Conservation (phyloP, 2,888 invertebrate species). For the Zaprionus obscuricornis region DNA sequence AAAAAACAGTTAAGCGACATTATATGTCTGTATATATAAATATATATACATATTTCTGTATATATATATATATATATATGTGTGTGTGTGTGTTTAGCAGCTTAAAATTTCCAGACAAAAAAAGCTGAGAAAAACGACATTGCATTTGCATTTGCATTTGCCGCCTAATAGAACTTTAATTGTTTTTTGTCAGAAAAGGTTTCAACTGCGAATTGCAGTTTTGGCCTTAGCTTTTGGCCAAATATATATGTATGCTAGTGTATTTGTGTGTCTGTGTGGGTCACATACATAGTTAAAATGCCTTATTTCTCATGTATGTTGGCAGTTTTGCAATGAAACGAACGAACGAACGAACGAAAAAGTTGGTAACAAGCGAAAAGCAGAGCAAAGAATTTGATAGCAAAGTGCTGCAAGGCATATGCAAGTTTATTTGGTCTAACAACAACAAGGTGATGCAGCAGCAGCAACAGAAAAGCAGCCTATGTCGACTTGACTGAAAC, state of each 20-base stretch:
- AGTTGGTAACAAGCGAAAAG: constrained; percentile 8
- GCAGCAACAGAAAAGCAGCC: too few relatives aligned
- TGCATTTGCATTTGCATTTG: constrained; percentile 67
- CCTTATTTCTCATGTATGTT: constrained; percentile 18
- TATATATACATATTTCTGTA: constrained; percentile 1
- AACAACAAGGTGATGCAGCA: neutral
- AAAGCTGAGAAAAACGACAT: constrained; percentile 33
- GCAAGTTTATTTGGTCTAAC: constrained; percentile 55
- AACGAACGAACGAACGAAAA: constrained; percentile 15
- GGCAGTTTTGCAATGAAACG: too few relatives aligned
- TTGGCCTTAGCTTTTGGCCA: neutral
- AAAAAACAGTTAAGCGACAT: constrained; percentile 67
- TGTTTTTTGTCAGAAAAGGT: constrained; percentile 45
- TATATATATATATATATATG: neutral
- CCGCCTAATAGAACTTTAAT: constrained; percentile 76
- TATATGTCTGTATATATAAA: constrained; percentile 23
- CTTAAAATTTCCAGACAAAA: constrained; percentile 42
- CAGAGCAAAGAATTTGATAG: neutral
- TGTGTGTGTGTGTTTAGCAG: constrained; percentile 15
- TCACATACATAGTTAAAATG: constrained; percentile 26
- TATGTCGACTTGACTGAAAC: constrained; percentile 44
- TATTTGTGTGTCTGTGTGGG: constrained; percentile 4
- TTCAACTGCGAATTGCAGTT: constrained; percentile 15
- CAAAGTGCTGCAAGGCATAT: constrained; percentile 40
- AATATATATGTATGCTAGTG: neutral